phyloP scores from a whole-genome alignment of 1,140 invertebrate species.

The Phymastichus coffea region DNA sequence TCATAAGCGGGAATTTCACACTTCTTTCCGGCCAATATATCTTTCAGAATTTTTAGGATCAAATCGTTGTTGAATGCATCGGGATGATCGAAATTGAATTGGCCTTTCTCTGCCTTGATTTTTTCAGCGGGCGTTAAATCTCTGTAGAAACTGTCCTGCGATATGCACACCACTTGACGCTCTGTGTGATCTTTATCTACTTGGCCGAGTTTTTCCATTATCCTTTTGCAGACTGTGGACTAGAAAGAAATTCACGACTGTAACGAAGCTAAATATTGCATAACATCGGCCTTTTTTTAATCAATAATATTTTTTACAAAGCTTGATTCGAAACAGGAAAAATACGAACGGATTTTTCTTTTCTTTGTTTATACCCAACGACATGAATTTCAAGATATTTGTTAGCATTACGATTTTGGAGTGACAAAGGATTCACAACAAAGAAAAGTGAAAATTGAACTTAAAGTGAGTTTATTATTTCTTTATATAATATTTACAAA shows the following conservation, averaged over 20 bases:
- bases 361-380: no score
- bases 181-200: conserved; percentile 85
- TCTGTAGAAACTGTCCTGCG: conserved; percentile 94
- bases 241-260: conserved; percentile 57
- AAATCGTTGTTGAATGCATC: conserved; percentile 88
- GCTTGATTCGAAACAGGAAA: no score
- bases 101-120: conserved; percentile 81
- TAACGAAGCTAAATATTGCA: conserved; percentile 12
- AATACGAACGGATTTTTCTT: no score
- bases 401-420: no score
- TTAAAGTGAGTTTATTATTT: no score
- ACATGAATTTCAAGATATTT: no score
- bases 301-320: conserved; percentile 9
- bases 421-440: no score
- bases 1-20: conserved; percentile 90
- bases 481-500: no score
- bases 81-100: conserved; percentile 98
- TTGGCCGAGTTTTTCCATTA: conserved; percentile 92
- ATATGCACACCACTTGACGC: conserved; percentile 89
- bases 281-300: no score
- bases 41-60: conserved; percentile 75
- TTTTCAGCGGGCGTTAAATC: conserved; percentile 81
- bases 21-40: conserved; percentile 79
- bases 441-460: no score
- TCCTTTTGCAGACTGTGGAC: conserved; percentile 95